These are phyloP conservation scores for Cyclargus thomasi DNA, from an alignment of 1,140 invertebrate genomes.

Conservation along the genomic window DNA sequence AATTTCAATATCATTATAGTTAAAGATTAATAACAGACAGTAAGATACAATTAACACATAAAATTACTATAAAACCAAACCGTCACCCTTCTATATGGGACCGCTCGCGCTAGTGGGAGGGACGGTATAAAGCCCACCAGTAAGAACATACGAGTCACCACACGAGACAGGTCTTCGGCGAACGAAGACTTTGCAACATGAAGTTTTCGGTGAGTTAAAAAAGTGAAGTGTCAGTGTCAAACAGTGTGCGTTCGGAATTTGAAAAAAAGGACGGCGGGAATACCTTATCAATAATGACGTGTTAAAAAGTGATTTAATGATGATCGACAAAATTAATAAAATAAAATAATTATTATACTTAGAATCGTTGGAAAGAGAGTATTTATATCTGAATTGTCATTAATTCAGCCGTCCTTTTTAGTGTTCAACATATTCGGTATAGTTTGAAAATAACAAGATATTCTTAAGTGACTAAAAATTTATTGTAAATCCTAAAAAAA, in stretches of 20 bases:
- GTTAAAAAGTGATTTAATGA: neutral
- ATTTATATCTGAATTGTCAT: neutral
- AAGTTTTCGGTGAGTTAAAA: constrained; percentile 62
- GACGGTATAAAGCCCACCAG: constrained; percentile 54
- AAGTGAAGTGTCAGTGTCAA: constrained; percentile 40
- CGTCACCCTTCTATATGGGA: constrained; percentile 52
- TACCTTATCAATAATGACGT: neutral
- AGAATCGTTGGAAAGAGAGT: neutral
- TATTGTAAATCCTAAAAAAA: no score
- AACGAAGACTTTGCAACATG: constrained; percentile 67
- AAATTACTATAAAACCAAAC: constrained; percentile 43
- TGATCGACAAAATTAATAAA: neutral
- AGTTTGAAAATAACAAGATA: no score
- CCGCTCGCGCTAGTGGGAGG: constrained; percentile 56
- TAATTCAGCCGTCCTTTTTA: constrained; percentile 2
- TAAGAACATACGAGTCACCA: constrained; percentile 30
- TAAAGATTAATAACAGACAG: constrained; percentile 29
- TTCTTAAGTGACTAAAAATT: no score
- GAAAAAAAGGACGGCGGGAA: constrained; percentile 18
- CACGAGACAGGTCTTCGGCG: constrained; percentile 69
- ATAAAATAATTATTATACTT: neutral
- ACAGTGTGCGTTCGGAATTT: constrained; percentile 17
- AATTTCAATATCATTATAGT: constrained; percentile 10
- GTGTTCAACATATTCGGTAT: neutral
- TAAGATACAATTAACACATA: constrained; percentile 40